phyloP scores from a whole-genome alignment of 2,888 invertebrate species.

The Tiliacea citrago region DNA sequence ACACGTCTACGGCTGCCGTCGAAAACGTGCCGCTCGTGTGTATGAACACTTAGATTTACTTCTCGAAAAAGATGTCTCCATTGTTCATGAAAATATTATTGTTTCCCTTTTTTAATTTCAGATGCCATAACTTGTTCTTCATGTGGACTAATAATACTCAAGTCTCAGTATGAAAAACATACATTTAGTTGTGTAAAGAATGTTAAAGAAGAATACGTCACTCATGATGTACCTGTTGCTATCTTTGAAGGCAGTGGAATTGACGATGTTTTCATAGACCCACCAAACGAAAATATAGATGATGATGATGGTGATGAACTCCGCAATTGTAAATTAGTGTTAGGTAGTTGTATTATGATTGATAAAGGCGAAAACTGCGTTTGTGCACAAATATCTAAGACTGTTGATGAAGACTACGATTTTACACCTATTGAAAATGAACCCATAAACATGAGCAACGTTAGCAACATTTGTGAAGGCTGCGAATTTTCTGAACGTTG shows the following conservation, averaged over 20 bases:
- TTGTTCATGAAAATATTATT: neutral
- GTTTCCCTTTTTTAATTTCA: constrained; percentile 17
- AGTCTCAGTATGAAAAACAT: constrained; percentile 45
- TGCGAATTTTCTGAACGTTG: constrained; percentile 74
- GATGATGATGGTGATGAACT: constrained; percentile 54
- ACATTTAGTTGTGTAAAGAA: constrained; percentile 31
- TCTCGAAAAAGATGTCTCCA: neutral
- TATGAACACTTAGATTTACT: neutral
- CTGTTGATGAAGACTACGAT: constrained; percentile 66
- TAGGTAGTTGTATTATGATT: constrained; percentile 77
- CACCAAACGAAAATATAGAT: constrained; percentile 14
- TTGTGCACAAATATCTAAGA: constrained; percentile 75
- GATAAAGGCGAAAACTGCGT: constrained; percentile 72
- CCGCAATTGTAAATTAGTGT: constrained; percentile 72
- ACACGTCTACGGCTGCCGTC: too few species aligned
- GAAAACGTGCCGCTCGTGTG: too few species aligned
- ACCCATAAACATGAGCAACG: constrained; percentile 35
- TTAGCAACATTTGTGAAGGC: constrained; percentile 66
- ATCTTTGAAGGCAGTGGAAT: constrained; percentile 14
- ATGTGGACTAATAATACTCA: constrained; percentile 33
- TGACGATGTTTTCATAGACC: constrained; percentile 1
- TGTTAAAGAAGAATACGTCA: constrained; percentile 36
- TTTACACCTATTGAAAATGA: constrained; percentile 59
- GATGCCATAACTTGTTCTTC: constrained; percentile 41
- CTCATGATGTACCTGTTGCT: constrained; percentile 14